These are phyloP conservation scores for Phorcus lineatus DNA, from an alignment of 2,888 invertebrate species.

Conservation along the genomic window DNA sequence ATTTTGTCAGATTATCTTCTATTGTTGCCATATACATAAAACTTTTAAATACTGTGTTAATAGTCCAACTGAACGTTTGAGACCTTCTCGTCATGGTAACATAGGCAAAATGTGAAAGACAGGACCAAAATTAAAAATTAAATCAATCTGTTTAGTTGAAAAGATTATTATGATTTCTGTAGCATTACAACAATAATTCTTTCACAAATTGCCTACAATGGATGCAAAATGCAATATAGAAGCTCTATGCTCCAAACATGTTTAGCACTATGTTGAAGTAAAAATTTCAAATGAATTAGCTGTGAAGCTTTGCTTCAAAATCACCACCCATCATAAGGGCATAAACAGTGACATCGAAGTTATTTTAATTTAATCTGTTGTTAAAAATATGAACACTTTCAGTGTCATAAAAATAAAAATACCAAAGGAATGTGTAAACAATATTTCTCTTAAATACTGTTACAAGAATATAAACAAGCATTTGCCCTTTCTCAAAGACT, in stretches of 20 bases:
- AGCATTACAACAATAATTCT: neutral
- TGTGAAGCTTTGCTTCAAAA: conserved; percentile 21
- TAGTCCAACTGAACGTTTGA: neutral
- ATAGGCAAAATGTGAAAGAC: conserved; percentile 5
- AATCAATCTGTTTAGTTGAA: too few relatives aligned
- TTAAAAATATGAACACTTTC: conserved; percentile 7
- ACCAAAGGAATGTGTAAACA: conserved; percentile 9
- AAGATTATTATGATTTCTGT: too few relatives aligned
- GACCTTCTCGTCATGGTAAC: conserved; percentile 15
- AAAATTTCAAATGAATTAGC: neutral
- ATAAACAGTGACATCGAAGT: neutral
- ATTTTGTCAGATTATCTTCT: neutral
- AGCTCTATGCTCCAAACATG: neutral
- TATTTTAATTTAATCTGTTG: neutral
- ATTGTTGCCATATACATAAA: neutral
- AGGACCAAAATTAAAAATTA: neutral
- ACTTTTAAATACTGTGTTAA: conserved; percentile 1
- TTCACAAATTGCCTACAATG: neutral
- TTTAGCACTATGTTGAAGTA: conserved; percentile 12
- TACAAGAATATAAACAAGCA: too few relatives aligned
- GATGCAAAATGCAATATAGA: neutral
- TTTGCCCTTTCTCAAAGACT: too few relatives aligned
- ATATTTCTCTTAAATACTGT: neutral
- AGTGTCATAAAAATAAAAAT: conserved; percentile 3
- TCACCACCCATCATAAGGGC: neutral